A percentile compares a stretch with the other conserved stretches of the same genome.
phyloP scores from a whole-genome alignment of 2,888 invertebrate species.

The Lasioglossum morio region DNA sequence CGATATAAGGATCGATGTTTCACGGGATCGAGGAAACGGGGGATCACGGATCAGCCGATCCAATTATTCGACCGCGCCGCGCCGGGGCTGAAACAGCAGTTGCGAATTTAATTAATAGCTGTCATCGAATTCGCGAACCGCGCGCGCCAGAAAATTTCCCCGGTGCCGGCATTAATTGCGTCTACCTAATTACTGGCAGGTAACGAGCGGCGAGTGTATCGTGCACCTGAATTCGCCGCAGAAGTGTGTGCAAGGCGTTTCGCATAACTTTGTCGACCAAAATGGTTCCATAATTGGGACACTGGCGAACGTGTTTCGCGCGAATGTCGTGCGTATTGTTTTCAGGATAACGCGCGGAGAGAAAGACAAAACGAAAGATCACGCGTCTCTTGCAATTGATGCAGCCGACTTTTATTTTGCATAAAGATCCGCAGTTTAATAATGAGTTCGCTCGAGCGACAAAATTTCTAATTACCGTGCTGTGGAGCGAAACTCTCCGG shows the following conservation, averaged over 20 bases:
- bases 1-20: constrained; percentile 37
- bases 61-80: background rate
- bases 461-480: background rate
- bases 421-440: background rate
- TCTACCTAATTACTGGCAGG: background rate
- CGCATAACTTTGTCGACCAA: background rate
- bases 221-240: background rate
- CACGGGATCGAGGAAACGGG: background rate
- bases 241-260: background rate
- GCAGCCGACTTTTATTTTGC: background rate
- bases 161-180: constrained; percentile 8
- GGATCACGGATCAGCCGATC: background rate
- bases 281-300: background rate
- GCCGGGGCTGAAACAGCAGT: background rate
- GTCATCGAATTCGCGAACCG: background rate
- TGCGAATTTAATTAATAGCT: constrained; percentile 12
- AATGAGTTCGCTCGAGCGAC: background rate
- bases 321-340: background rate
- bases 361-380: too few relatives aligned
- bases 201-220: constrained; percentile 8
- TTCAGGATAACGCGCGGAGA: background rate
- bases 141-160: background rate
- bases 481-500: background rate
- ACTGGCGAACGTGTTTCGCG: background rate
- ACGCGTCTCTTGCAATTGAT: background rate